Conservation (phyloP, 2,797 vertebrate species). For the Hapalemur alaotrensis region DNA sequence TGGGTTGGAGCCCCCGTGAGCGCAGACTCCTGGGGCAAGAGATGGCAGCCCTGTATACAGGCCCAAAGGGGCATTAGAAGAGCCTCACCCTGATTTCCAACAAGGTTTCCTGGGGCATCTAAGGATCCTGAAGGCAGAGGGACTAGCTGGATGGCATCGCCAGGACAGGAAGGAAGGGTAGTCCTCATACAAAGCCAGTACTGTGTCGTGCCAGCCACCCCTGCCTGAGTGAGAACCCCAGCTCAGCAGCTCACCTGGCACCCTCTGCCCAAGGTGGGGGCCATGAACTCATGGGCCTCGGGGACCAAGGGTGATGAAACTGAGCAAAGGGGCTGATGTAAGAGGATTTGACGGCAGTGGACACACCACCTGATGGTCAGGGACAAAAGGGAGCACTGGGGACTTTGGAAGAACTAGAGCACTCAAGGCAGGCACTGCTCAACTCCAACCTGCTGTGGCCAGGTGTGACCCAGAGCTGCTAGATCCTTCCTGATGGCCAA, state of each 20-base stretch:
- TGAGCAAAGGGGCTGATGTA: not conserved
- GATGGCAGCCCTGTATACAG: not conserved
- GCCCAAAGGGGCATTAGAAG: not conserved
- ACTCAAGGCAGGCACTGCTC: not conserved
- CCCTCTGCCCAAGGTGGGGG: accelerated
- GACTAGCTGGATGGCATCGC: not conserved
- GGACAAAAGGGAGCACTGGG: not conserved
- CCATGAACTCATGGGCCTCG: accelerated
- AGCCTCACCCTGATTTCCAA: not conserved
- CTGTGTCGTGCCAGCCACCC: accelerated
- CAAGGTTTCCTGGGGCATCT: not conserved
- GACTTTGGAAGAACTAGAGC: not conserved
- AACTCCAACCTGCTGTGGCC: accelerated
- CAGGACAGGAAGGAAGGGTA: not conserved
- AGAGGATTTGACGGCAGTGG: accelerated
- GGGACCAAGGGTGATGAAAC: not conserved
- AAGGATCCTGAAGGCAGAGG: not conserved
- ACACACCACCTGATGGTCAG: not conserved
- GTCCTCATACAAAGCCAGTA: not conserved
- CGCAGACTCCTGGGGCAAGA: not conserved
- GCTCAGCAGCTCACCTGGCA: not conserved
- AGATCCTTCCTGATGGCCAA: not conserved
- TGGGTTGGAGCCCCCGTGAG: accelerated
- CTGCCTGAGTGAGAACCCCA: accelerated
- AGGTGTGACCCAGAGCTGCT: accelerated